Percentiles rank a stretch among this genome's conserved stretches.
Evolutionary conservation across 2,888 invertebrate species (phyloP).

Genomic region (Folsomia manolachei): DNA sequence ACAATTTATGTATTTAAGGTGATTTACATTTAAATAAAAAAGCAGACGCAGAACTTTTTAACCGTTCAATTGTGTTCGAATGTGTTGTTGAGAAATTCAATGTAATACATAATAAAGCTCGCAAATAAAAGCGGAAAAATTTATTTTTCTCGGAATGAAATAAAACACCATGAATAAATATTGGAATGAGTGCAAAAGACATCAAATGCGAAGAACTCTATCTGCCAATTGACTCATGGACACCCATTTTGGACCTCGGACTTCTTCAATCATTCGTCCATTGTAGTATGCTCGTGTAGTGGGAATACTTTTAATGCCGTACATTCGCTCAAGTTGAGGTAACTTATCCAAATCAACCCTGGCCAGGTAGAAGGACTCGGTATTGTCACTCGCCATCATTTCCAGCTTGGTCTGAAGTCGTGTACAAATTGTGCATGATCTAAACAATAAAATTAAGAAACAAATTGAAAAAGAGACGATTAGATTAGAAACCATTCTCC

Average conservation of each 20-base stretch:
- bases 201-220: neutral
- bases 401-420: constrained; percentile 26
- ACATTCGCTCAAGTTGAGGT: constrained; percentile 31
- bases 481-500: neutral
- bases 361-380: constrained; percentile 35
- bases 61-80: no score
- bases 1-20: no score
- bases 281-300: constrained; percentile 30
- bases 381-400: constrained; percentile 27
- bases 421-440: constrained; percentile 26
- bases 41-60: no score
- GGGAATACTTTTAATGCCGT: constrained; percentile 27
- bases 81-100: no score
- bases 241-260: constrained; percentile 26
- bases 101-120: no score
- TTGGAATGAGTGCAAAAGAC: no score
- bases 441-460: constrained; percentile 8
- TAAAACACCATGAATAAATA: no score
- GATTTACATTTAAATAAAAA: no score
- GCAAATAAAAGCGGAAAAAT: no score
- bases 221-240: constrained; percentile 20
- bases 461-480: neutral
- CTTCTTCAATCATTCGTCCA: constrained; percentile 28
- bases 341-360: constrained; percentile 32
- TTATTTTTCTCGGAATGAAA: no score